Evolutionary conservation across 2,113 vertebrate genomes (phyloP).

Genomic region (Nesogale talazaci): DNA sequence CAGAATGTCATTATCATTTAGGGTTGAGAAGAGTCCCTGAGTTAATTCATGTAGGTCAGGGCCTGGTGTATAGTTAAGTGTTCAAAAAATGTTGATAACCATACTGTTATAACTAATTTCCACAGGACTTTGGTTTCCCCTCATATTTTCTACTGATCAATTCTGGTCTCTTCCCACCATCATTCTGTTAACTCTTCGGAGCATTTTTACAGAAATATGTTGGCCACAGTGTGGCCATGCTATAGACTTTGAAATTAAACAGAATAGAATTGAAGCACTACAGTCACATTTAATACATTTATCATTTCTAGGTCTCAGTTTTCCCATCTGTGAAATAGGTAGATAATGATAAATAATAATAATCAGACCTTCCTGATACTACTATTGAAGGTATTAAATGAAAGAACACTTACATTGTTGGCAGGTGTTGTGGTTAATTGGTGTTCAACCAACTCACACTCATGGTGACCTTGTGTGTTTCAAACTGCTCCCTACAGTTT

Average conservation of each 20-base stretch:
- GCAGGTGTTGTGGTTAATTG: too few species aligned
- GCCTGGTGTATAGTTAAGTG: not conserved
- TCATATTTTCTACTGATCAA: not conserved
- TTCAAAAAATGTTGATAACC: not conserved
- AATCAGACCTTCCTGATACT: not conserved
- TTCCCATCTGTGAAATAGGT: not conserved
- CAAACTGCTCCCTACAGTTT: too few species aligned
- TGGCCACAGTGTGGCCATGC: not conserved
- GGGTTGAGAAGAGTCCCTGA: not conserved
- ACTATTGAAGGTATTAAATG: not conserved
- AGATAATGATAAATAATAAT: not conserved
- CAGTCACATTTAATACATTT: not conserved
- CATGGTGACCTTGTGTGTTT: too few species aligned
- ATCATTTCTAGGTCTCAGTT: not conserved
- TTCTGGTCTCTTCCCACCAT: not conserved
- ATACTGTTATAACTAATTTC: not conserved
- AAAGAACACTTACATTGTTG: not conserved
- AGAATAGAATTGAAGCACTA: not conserved
- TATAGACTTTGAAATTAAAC: not conserved
- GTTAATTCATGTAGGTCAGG: not conserved
- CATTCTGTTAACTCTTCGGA: not conserved
- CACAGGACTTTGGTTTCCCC: not conserved
- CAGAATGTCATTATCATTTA: not conserved
- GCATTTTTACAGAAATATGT: conserved; percentile 37
- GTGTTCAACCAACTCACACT: too few species aligned